These are phyloP conservation scores for Ophion costatus DNA, from an alignment of 2,888 invertebrate species.

Conservation along the genomic window DNA sequence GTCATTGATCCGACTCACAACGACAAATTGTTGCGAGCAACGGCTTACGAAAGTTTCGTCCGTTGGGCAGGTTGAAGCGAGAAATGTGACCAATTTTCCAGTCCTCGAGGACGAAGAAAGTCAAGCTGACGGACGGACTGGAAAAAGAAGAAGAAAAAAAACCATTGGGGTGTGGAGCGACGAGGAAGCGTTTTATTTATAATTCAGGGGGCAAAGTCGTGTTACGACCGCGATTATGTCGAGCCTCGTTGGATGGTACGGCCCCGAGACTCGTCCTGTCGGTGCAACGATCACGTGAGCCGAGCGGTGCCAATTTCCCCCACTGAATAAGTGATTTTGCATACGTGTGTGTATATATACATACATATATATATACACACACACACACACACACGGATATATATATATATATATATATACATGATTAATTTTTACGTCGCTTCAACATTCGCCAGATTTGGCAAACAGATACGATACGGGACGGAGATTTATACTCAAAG, in stretches of 20 bases:
- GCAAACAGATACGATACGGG: slow-evolving; percentile 33
- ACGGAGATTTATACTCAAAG: not conserved
- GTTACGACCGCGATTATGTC: not conserved
- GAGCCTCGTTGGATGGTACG: slow-evolving; percentile 7
- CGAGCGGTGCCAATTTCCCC: not conserved
- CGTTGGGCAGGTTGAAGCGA: not conserved
- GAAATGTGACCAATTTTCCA: not conserved
- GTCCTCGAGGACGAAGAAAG: not conserved
- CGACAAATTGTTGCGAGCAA: slow-evolving; percentile 73
- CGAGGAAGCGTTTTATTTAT: not conserved
- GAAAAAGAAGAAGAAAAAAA: not conserved
- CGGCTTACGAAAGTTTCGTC: slow-evolving; percentile 70
- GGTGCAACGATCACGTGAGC: not conserved
- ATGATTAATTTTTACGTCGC: slow-evolving; percentile 40
- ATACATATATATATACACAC: not conserved
- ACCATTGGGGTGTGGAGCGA: not conserved
- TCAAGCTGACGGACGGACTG: not conserved
- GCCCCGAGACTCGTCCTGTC: not conserved
- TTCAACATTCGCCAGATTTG: slow-evolving; percentile 23
- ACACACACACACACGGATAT: too few relatives aligned
- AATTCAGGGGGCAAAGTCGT: slow-evolving; percentile 5
- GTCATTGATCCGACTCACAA: slow-evolving; percentile 76
- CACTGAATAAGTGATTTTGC: not conserved
- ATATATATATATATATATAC: too few relatives aligned
- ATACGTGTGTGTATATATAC: not conserved